Conservation (phyloP, 2,888 invertebrate species). For the Epsilonema sp. region DNA sequence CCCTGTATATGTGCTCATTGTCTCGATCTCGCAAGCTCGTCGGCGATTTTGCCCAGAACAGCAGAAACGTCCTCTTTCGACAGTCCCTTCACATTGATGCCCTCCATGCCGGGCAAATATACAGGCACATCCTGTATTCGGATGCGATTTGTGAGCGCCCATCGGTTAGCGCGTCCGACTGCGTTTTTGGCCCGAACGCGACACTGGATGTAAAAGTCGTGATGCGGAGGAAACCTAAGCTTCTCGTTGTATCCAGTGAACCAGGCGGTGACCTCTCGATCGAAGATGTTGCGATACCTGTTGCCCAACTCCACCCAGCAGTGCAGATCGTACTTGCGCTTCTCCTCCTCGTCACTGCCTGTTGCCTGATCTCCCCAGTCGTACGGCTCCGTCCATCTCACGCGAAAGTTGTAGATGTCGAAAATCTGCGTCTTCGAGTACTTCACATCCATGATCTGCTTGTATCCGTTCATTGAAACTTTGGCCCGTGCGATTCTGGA, state of each 20-base stretch:
- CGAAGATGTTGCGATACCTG: background rate
- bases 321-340: conserved; percentile 1
- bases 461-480: background rate
- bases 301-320: conserved; percentile 1
- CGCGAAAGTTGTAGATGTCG: conserved; percentile 7
- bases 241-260: conserved; percentile 6
- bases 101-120: conserved; percentile 5
- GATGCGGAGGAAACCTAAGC: conserved; percentile 4
- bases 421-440: conserved; percentile 3
- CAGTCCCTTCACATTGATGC: conserved; percentile 2
- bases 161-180: background rate
- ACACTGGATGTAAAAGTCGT: conserved; percentile 2
- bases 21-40: no score
- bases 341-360: background rate
- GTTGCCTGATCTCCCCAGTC: conserved; percentile 1
- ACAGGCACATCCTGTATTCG: conserved; percentile 6
- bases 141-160: conserved; percentile 1
- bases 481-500: background rate
- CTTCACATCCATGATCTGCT: conserved; percentile 3
- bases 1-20: no score
- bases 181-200: conserved; percentile 4
- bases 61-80: background rate
- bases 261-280: background rate
- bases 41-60: background rate
- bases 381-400: conserved; percentile 5